A percentile compares a stretch with the other conserved stretches of the same genome.
phyloP scores from a whole-genome alignment of 2,888 invertebrate genomes.

The Augochlorella aurata region DNA sequence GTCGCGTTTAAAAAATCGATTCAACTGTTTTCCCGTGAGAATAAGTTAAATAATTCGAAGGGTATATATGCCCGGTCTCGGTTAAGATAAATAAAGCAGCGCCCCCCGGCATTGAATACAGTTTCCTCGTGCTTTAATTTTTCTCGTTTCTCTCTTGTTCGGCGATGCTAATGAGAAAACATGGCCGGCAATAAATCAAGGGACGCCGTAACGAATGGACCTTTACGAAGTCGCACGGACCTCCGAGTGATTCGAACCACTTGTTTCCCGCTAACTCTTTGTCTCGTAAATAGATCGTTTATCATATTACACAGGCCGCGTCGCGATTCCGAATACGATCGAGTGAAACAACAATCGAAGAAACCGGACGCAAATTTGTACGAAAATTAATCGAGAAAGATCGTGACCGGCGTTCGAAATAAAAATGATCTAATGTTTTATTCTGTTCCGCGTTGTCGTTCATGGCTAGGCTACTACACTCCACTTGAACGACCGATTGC shows the following conservation, averaged over 20 bases:
- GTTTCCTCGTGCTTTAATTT: constrained; percentile 20
- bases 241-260: constrained; percentile 22
- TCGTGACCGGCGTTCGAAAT: no score
- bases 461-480: no score
- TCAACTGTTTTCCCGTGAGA: neutral
- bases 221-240: constrained; percentile 32
- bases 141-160: constrained; percentile 38
- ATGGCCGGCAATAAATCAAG: constrained; percentile 44
- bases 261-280: constrained; percentile 35
- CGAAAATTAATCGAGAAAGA: no score
- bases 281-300: constrained; percentile 49
- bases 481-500: no score
- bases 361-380: neutral
- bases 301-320: constrained; percentile 24
- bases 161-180: constrained; percentile 49
- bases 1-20: neutral
- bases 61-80: neutral
- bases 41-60: neutral
- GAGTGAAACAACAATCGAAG: neutral
- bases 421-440: no score
- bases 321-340: constrained; percentile 11
- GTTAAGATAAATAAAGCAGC: constrained; percentile 11
- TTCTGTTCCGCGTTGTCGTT: no score
- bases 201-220: constrained; percentile 37
- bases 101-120: neutral